phyloP scores from a whole-genome alignment of 2,888 invertebrate genomes.

The Drosophila vallismaia region DNA sequence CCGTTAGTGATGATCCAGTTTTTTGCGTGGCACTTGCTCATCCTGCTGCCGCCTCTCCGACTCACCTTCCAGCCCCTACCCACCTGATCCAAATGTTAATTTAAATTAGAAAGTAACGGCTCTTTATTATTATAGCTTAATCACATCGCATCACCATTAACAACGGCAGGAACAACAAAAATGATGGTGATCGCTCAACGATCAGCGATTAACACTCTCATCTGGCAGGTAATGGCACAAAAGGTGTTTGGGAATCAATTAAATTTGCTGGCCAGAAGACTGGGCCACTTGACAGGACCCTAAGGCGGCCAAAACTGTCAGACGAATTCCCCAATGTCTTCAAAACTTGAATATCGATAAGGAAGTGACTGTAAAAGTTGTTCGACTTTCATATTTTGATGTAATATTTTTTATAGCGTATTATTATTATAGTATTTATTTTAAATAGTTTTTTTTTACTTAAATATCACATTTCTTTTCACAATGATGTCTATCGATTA shows the following conservation, averaged over 20 bases:
- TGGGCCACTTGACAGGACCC: slow-evolving; percentile 9
- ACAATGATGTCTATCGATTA: no score
- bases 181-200: slow-evolving; percentile 25
- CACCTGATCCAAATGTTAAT: slow-evolving; percentile 69
- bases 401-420: background rate
- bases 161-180: slow-evolving; percentile 42
- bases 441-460: no score
- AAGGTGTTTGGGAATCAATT: slow-evolving; percentile 73
- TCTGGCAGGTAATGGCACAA: slow-evolving; percentile 61
- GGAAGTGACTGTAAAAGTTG: background rate
- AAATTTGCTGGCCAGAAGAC: slow-evolving; percentile 43
- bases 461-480: no score
- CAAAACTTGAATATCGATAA: slow-evolving; percentile 1
- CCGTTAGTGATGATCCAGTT: slow-evolving; percentile 56
- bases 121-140: slow-evolving; percentile 79
- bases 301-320: slow-evolving; percentile 8
- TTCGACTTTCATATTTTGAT: background rate
- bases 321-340: slow-evolving; percentile 61
- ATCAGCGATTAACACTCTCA: slow-evolving; percentile 70
- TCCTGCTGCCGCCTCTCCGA: slow-evolving; percentile 1
- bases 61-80: slow-evolving; percentile 44
- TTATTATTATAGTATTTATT: background rate
- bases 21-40: slow-evolving; percentile 8
- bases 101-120: slow-evolving; percentile 75
- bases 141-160: slow-evolving; percentile 68